Evolutionary conservation across 2,797 vertebrate genomes (phyloP), one percentile per base, ranked within the genome.

Genomic region (Scleropages formosus): DNA sequence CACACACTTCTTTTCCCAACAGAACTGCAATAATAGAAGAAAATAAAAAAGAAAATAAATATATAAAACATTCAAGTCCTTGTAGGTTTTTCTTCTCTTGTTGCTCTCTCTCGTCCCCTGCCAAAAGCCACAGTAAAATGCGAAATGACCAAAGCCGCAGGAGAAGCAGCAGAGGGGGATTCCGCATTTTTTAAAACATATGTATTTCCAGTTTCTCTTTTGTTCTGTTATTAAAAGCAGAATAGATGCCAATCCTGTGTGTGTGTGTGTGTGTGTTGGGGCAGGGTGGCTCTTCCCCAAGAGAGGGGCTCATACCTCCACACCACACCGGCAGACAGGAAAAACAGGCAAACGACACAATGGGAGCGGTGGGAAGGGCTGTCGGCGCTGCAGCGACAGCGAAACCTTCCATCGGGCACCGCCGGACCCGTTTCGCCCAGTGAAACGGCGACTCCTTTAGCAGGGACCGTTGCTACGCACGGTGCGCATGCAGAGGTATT

Each of bases 171-270:
- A 61, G 82, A 78, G 61, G 85, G 85, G 79, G 82, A 84, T 86
- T 88, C 83, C 88, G 85, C 89, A 89, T 92, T 92, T 93, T 89
- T 90, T 81, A 90, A 71, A 91, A 91, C 90, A 91, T 91, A 93
- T 92, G 91, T 87, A 92, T 92, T 92, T 92, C 90, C 87, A 92
- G 88, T 91, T 91, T 88, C 84, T 88, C 90, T 91, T 93, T 92
- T 92, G 90, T 93, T 92, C 90, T 88, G 85, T 93, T 93, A 93
- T 92, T 93, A 90, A 92, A 92, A 92, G 90, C 91, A 92, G 91
- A 87, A 87, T 81, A 91, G 85, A 83, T 78, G 87, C 86, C 89
- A 90, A 91, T 93, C 86, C 89, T 39, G 31, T 39, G 85, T 84
- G 83, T 84, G 79, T n/a, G n/a, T n/a, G n/a, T n/a, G n/a, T n/a